Evolutionary conservation across 2,797 vertebrate genomes (phyloP), one percentile per base, ranked within the genome.

Genomic region (Columba guinea): DNA sequence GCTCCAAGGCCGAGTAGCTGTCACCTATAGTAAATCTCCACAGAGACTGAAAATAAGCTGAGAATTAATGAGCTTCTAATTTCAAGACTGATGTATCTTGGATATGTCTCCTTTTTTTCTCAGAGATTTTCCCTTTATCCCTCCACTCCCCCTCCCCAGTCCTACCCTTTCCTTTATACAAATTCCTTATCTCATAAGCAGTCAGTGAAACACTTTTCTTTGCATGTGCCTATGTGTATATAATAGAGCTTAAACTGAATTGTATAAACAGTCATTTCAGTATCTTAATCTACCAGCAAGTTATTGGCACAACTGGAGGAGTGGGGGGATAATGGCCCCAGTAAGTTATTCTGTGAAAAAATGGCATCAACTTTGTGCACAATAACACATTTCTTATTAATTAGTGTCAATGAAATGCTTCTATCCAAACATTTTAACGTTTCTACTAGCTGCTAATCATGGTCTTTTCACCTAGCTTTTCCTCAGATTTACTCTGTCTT

Each of bases 51-150:
- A 71, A 90, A 91, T 77, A 95, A 49, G 30, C 60, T 83, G 84
- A 96, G 56, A 97, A 94, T 95, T 93, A 95, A 94, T 91, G 84
- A 95, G 69, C 49, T 95, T 95, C 95, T 95, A 79, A 91, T 95
- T 84, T 95, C 56, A 94, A 60, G 65, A 93, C 24, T 63, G 52
- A 55, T 81, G 35, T 90, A 71, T 89, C 71, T 77, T 70, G 37
- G 84, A 95, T 82, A 35, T 20, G 34, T 48, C 34, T 84, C 68
- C 68, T 30, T 35, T 79, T 58, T 59, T 41, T 73, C 23, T 14
- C 84, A 4, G 34, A 87, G 27, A 63, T 51, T 82, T 94, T 49
- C 46, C 12, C 23, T 27, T 80, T 77, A 74, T 60, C 24, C 68
- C 13, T 82, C 41, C n/a, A 60, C 58, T 95, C 41, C 18, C 20